These are phyloP conservation scores for Probosciger aterrimus DNA, from an alignment of 2,113 vertebrate genomes.

Conservation along the genomic window DNA sequence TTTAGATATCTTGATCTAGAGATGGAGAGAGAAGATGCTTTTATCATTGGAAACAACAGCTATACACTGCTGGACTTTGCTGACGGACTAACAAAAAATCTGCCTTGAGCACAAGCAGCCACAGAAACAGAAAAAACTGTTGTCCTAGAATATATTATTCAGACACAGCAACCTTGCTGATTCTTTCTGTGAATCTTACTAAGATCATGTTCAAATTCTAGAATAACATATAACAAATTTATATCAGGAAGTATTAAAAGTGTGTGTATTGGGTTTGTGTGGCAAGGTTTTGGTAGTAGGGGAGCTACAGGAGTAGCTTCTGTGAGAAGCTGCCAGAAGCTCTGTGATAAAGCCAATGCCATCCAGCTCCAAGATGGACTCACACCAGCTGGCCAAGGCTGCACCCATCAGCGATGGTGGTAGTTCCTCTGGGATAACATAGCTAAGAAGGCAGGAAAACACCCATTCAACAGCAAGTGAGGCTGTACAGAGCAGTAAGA, in stretches of 20 bases:
- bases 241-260: not conserved
- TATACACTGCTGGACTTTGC: not conserved
- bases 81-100: not conserved
- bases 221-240: not conserved
- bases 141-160: not conserved
- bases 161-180: not conserved
- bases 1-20: not conserved
- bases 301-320: not conserved
- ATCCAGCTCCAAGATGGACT: not conserved
- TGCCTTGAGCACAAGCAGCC: not conserved
- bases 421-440: not conserved
- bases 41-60: not conserved
- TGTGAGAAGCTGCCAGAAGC: not conserved
- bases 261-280: fast-evolving
- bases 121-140: not conserved
- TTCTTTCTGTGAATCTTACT: not conserved
- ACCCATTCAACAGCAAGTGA: not conserved
- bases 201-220: not conserved
- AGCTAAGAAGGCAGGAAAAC: not conserved
- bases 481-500: not conserved
- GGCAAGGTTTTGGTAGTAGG: not conserved
- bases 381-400: fast-evolving
- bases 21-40: not conserved
- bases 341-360: fast-evolving
- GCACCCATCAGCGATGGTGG: fast-evolving